Evolutionary conservation across 2,113 vertebrate species (phyloP), one percentile per base, ranked within the genome.

Genomic region (Edolisoma coerulescens): DNA sequence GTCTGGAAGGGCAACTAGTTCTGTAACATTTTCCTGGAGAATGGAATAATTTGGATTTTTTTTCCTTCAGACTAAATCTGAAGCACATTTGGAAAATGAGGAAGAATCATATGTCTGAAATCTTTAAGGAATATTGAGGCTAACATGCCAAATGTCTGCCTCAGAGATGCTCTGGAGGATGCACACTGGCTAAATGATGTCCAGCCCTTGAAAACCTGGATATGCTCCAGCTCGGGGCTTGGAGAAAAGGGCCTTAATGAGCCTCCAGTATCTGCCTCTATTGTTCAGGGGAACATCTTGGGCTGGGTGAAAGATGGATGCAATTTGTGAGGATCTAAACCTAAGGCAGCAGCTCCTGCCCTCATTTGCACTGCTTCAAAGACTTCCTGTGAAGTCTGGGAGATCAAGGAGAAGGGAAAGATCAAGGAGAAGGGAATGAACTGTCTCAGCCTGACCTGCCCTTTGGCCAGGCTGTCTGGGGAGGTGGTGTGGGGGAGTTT

Each of bases 331-430:
- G 49, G 50, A 61, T 85, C 79, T 71, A 85, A 95, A 96, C 88
- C 59, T 19, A 90, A 93, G 70, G 54, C 92, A 95, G 71, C 61
- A 76, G 70, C 67, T 92, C 63, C 81, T 90, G 88, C 75, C 90
- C 90, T 92, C 35, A n/a, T 83, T 83, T 45, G 49, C 59, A 24
- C 67, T 90, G 85, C 92, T 96, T 96, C 96, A 96, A 97, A 96
- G 92, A 45, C 90, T 96, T 96, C 88, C 95, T 88, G 85, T 68
- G 82, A 87, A 93, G 88, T 30, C 82, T 92, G 87, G 79, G 86
- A 97, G 94, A 93, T 95, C 90, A 94, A 96, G 95, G 75, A 68
- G 37, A 69, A 93, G 18, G 41, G n/a, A 79, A 94, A 95, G 95
- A 94, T 94, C 85, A 97, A 96, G 95, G 90, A 89, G 78, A 87